Percentiles rank a stretch among this genome's conserved stretches.
phyloP scores from a whole-genome alignment of 2,113 vertebrate species.

The Pterocles gutturalis region DNA sequence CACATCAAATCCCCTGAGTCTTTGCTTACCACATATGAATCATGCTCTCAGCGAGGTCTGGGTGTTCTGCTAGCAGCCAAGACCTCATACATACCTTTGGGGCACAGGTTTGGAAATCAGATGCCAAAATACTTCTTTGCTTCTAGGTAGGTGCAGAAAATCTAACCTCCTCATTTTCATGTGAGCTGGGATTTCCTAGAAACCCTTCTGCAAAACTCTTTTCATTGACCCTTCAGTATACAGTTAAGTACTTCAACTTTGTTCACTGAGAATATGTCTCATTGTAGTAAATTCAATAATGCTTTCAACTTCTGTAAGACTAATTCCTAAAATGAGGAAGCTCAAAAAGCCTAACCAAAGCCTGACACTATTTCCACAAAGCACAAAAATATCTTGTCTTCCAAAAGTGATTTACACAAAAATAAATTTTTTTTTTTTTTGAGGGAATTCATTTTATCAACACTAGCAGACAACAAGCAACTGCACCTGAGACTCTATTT shows the following conservation, averaged over 20 bases:
- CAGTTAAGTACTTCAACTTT: not conserved
- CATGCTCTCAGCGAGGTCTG: not conserved
- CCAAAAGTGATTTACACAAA: not conserved
- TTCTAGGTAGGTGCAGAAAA: not conserved
- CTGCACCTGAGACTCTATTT: not conserved
- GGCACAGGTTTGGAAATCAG: not conserved
- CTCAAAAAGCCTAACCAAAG: not conserved
- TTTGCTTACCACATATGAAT: not conserved
- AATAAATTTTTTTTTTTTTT: not conserved
- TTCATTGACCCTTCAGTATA: not conserved
- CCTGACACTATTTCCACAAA: not conserved
- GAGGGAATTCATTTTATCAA: not conserved
- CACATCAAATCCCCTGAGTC: not conserved
- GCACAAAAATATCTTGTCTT: not conserved
- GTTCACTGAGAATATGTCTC: accelerated
- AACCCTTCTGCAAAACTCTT: not conserved
- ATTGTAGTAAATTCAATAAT: not conserved
- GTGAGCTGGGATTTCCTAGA: not conserved
- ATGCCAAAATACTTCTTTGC: not conserved
- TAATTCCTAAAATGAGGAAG: not conserved
- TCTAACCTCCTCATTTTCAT: not conserved
- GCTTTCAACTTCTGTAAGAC: not conserved
- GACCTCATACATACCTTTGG: not conserved
- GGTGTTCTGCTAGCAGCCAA: conserved; percentile 1
- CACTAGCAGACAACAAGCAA: not conserved